These are phyloP conservation scores for Anticlea derivata DNA, from an alignment of 2,888 invertebrate genomes.

Conservation along the genomic window DNA sequence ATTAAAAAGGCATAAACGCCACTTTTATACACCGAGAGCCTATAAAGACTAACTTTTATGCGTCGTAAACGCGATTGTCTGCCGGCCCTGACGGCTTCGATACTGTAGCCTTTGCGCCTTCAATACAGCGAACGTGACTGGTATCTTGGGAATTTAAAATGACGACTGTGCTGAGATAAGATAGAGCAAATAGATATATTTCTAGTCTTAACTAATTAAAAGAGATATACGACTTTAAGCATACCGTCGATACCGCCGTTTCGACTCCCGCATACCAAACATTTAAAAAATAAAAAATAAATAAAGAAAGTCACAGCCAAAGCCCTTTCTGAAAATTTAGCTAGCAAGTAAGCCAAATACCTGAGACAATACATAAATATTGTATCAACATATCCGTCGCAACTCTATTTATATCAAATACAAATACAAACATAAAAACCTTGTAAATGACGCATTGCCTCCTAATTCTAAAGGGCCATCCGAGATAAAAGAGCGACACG, in stretches of 20 bases:
- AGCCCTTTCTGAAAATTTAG: background rate
- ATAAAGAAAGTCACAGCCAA: background rate
- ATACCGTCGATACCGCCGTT: too few species aligned
- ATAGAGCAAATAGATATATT: constrained; percentile 14
- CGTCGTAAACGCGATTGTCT: constrained; percentile 83
- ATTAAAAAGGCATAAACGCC: constrained; percentile 82
- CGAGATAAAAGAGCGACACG: constrained; percentile 55
- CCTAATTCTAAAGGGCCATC: constrained; percentile 44
- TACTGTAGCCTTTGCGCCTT: constrained; percentile 53
- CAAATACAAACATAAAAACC: constrained; percentile 40
- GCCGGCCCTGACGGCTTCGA: constrained; percentile 70
- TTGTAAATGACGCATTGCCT: constrained; percentile 47
- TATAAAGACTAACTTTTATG: constrained; percentile 85
- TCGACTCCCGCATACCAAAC: constrained; percentile 3
- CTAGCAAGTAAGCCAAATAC: constrained; percentile 1
- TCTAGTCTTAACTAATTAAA: constrained; percentile 18
- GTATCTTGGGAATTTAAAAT: constrained; percentile 53
- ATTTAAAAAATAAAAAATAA: constrained; percentile 5
- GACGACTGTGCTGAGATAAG: constrained; percentile 42
- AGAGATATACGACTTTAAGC: constrained; percentile 3
- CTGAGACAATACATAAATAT: constrained; percentile 12
- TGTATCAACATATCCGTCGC: constrained; percentile 3
- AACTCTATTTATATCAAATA: constrained; percentile 48
- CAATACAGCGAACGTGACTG: constrained; percentile 47
- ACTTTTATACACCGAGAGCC: constrained; percentile 80